phyloP scores from a whole-genome alignment of 1,140 invertebrate species.

The Dinoponera quadriceps region DNA sequence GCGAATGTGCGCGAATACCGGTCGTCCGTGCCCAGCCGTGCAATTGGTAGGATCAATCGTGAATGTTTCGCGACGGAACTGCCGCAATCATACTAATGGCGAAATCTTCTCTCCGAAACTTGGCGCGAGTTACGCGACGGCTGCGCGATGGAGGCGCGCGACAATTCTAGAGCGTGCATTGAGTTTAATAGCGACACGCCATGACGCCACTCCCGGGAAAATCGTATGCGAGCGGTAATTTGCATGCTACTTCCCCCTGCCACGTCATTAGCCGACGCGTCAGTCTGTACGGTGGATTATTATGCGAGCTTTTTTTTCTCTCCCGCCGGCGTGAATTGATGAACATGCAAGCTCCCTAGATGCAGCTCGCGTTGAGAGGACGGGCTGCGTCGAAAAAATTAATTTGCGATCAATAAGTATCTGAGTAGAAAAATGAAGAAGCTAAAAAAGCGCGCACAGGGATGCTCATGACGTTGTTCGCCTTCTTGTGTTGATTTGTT shows the following conservation, averaged over 20 bases:
- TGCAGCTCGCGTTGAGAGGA: not conserved
- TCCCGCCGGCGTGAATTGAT: slow-evolving; percentile 33
- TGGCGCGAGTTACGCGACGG: slow-evolving; percentile 47
- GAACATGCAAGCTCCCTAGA: slow-evolving; percentile 22
- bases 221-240: slow-evolving; percentile 55
- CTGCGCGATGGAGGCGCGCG: slow-evolving; percentile 36
- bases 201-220: slow-evolving; percentile 33
- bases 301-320: slow-evolving; percentile 55
- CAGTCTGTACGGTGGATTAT: slow-evolving; percentile 38
- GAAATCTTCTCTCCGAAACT: slow-evolving; percentile 55
- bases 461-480: too few relatives aligned
- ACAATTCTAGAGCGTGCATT: slow-evolving; percentile 50
- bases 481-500: too few relatives aligned
- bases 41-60: slow-evolving; percentile 44
- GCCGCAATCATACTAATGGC: slow-evolving; percentile 54
- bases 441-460: too few relatives aligned
- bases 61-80: slow-evolving; percentile 49
- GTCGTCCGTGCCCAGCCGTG: not conserved
- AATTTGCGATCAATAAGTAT: not conserved
- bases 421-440: not conserved
- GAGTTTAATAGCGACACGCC: slow-evolving; percentile 52
- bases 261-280: slow-evolving; percentile 45
- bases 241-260: slow-evolving; percentile 43
- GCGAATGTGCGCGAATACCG: not conserved
- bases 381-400: not conserved